Conservation (phyloP, 2,888 invertebrate species). For the Mimachlamys varia region DNA sequence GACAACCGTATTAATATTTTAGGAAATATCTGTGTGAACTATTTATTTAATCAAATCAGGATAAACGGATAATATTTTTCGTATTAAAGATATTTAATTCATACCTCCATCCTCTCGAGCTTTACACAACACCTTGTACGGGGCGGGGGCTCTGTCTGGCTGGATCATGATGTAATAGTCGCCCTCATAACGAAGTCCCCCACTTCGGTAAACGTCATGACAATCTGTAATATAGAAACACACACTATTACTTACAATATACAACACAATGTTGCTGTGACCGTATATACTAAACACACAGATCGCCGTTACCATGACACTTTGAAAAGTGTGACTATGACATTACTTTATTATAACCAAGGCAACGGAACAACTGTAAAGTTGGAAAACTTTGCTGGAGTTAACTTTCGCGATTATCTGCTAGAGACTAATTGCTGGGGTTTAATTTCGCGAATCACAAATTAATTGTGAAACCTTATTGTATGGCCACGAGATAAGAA, state of each 20-base stretch:
- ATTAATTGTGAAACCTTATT: too few relatives aligned
- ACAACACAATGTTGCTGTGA: background rate
- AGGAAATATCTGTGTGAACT: too few relatives aligned
- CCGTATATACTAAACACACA: too few relatives aligned
- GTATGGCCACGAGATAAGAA: too few relatives aligned
- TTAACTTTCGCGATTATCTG: too few relatives aligned
- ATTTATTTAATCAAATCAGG: background rate
- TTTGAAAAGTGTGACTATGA: too few relatives aligned
- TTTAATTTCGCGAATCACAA: too few relatives aligned
- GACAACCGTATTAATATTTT: background rate
- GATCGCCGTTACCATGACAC: too few relatives aligned
- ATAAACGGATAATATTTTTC: background rate
- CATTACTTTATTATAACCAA: too few relatives aligned
- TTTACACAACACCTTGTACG: constrained; percentile 75
- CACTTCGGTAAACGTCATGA: constrained; percentile 73
- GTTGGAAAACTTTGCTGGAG: too few relatives aligned
- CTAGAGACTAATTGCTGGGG: too few relatives aligned
- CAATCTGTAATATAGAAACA: constrained; percentile 71
- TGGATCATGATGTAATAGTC: constrained; percentile 76
- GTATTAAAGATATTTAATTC: background rate
- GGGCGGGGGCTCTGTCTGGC: constrained; percentile 66
- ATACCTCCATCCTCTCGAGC: constrained; percentile 71
- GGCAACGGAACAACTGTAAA: too few relatives aligned
- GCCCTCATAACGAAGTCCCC: constrained; percentile 73
- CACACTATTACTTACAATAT: background rate